These are phyloP conservation scores for Lucilia cuprina DNA, from an alignment of 1,140 invertebrate species.

Conservation along the genomic window DNA sequence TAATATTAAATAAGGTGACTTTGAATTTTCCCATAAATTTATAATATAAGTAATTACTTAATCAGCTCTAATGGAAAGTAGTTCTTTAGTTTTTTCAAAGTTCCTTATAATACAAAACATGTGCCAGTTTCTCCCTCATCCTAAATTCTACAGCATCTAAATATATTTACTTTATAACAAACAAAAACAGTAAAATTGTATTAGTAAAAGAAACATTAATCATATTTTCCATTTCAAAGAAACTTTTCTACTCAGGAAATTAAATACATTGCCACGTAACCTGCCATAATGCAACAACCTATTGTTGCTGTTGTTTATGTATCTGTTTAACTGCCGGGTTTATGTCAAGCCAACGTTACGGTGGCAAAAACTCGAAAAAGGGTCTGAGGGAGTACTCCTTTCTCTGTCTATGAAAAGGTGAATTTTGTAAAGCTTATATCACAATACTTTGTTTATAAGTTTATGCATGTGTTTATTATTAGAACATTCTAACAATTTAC, in stretches of 20 bases:
- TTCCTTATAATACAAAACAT: too few species aligned
- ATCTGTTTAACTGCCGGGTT: slow-evolving; percentile 1
- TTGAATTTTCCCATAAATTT: too few species aligned
- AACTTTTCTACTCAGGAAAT: background rate
- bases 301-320: background rate
- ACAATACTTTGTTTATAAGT: background rate
- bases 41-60: too few species aligned
- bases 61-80: too few species aligned
- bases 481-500: background rate
- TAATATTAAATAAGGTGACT: too few species aligned
- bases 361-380: background rate
- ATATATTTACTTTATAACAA: too few species aligned
- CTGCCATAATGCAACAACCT: background rate
- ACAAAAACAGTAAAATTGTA: too few species aligned
- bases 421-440: background rate
- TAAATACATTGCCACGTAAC: slow-evolving; percentile 13
- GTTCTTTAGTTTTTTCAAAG: too few species aligned
- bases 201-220: background rate
- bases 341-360: background rate
- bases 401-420: background rate
- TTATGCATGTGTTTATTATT: background rate
- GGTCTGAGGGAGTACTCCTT: background rate
- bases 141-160: too few species aligned
- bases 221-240: background rate
- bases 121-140: too few species aligned